These are phyloP conservation scores for Notechis scutatus DNA, from an alignment of 2,113 vertebrate genomes.

Conservation along the genomic window DNA sequence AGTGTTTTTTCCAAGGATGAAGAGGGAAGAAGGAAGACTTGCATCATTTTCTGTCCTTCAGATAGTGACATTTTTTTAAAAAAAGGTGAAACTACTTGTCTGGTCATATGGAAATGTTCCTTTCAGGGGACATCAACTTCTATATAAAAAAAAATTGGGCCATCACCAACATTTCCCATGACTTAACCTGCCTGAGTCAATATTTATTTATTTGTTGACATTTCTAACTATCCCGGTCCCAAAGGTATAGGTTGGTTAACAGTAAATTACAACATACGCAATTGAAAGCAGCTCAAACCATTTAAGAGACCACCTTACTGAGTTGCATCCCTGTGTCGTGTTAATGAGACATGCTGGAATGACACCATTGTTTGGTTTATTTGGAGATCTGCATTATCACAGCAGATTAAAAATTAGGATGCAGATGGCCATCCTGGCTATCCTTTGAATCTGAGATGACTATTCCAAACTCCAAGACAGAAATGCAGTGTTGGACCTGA, in stretches of 20 bases:
- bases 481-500: background rate
- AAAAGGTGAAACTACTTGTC: background rate
- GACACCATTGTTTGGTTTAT: background rate
- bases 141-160: background rate
- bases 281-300: background rate
- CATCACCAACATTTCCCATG: constrained; percentile 1
- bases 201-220: constrained; percentile 5
- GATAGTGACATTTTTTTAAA: background rate
- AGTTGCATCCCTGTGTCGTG: background rate
- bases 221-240: background rate
- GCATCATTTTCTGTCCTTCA: background rate
- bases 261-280: background rate
- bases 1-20: background rate
- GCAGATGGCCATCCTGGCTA: background rate
- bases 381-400: background rate
- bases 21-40: background rate
- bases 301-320: background rate
- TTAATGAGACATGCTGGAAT: background rate
- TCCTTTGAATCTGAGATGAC: background rate
- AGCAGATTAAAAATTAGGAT: background rate
- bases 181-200: background rate
- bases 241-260: background rate
- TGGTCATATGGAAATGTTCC: background rate
- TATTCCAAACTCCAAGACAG: background rate
- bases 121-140: background rate